Evolutionary conservation across 2,888 invertebrate species (phyloP).

Genomic region (Stenodema calcarata): DNA sequence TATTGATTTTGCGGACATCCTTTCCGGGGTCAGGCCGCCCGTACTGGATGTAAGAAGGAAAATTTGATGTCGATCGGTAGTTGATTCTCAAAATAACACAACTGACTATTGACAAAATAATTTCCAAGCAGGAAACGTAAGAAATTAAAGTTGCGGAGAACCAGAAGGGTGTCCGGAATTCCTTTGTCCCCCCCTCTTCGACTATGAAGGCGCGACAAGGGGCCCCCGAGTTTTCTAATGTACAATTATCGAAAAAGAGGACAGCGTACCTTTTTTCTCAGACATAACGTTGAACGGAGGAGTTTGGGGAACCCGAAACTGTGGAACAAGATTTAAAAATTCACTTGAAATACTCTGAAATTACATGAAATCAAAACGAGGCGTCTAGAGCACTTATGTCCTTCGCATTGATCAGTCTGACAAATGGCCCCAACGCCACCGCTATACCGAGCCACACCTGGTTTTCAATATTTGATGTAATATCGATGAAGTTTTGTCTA

Average conservation of each 20-base stretch:
- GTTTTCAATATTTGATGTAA: not conserved
- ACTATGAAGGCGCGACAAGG: conserved; percentile 34
- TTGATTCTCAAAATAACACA: not conserved
- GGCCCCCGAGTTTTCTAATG: not conserved
- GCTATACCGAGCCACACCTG: conserved; percentile 35
- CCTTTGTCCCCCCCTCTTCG: conserved; percentile 43
- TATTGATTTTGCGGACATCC: conserved; percentile 52
- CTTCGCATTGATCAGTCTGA: conserved; percentile 48
- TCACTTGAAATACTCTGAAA: conserved; percentile 17
- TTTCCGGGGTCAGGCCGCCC: not conserved
- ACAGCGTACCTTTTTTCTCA: conserved; percentile 66
- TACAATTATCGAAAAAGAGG: conserved; percentile 58
- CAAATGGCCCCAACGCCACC: conserved; percentile 35
- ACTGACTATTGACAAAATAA: not conserved
- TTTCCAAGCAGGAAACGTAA: not conserved
- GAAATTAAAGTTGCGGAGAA: not conserved
- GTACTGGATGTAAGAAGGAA: not conserved
- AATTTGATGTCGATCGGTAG: not conserved
- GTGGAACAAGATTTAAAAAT: not conserved
- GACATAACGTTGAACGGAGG: conserved; percentile 62
- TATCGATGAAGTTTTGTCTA: not conserved
- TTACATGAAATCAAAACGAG: conserved; percentile 31
- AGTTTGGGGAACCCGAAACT: not conserved
- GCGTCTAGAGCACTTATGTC: conserved; percentile 25
- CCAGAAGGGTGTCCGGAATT: conserved; percentile 39